These are phyloP conservation scores for Antitype chi DNA, from an alignment of 2,888 invertebrate species.

Conservation along the genomic window DNA sequence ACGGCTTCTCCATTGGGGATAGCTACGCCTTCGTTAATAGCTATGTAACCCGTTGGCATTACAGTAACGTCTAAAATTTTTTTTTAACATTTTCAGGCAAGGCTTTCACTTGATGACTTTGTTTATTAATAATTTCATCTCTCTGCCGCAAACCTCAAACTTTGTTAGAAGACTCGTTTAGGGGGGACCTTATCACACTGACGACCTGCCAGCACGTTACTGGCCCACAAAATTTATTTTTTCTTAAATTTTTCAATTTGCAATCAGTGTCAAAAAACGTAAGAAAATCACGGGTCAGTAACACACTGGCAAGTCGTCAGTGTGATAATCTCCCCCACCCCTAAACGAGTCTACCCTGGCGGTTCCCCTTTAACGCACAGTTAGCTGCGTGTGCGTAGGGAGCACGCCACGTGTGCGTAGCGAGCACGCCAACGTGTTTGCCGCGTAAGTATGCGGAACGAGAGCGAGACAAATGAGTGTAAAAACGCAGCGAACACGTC, in stretches of 20 bases:
- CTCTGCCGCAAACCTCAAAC: neutral
- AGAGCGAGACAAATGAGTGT: neutral
- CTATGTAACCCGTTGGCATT: conserved; percentile 81
- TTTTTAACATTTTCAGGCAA: neutral
- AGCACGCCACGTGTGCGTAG: neutral
- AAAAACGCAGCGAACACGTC: neutral
- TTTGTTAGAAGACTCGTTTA: neutral
- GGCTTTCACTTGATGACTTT: neutral
- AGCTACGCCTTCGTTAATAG: conserved; percentile 78
- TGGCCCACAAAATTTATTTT: neutral
- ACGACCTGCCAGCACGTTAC: neutral
- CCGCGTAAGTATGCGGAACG: neutral
- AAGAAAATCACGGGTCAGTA: too few relatives aligned
- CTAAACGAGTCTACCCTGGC: too few relatives aligned
- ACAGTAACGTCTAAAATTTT: conserved; percentile 71
- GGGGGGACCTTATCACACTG: neutral
- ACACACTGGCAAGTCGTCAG: too few relatives aligned
- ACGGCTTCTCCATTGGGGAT: conserved; percentile 65
- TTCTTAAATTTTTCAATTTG: too few relatives aligned
- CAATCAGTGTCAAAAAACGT: too few relatives aligned
- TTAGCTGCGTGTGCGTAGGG: neutral
- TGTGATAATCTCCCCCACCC: too few relatives aligned
- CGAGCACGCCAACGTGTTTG: neutral
- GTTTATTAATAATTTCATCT: neutral
- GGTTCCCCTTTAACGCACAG: neutral